A percentile compares a stretch with the other conserved stretches of the same genome.
phyloP scores from a whole-genome alignment of 2,888 invertebrate species.

The Eucriotettix oculatus region DNA sequence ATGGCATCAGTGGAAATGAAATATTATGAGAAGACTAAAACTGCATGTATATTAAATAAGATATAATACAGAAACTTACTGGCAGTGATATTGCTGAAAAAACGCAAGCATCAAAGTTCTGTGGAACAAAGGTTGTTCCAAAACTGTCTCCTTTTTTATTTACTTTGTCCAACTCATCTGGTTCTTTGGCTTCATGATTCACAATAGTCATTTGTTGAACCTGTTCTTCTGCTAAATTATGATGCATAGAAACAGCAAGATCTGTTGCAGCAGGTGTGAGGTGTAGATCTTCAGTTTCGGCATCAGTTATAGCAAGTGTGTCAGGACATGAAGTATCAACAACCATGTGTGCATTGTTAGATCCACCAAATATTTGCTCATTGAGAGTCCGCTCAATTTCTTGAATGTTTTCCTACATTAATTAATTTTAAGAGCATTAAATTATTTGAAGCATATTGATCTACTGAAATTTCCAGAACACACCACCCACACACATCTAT shows the following conservation, averaged over 20 bases:
- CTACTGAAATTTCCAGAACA: background rate
- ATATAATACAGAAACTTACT: slow-evolving; percentile 3
- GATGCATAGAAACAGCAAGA: slow-evolving; percentile 2
- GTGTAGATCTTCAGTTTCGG: slow-evolving; percentile 1
- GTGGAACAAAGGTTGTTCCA: slow-evolving; percentile 3
- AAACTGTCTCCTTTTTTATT: background rate
- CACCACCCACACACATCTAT: background rate
- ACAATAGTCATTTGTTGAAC: background rate
- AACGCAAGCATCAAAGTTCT: slow-evolving; percentile 14
- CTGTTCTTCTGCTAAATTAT: background rate
- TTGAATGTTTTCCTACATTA: slow-evolving; percentile 23
- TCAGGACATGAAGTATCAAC: background rate
- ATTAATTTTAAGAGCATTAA: background rate
- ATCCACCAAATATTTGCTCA: slow-evolving; percentile 21
- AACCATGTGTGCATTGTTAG: slow-evolving; percentile 1
- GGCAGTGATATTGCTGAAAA: slow-evolving; percentile 15
- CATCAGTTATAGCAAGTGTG: background rate
- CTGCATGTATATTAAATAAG: background rate
- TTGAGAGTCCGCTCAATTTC: slow-evolving; percentile 27
- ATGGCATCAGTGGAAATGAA: background rate
- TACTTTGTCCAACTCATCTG: background rate
- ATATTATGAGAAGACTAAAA: background rate
- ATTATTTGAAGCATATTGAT: background rate
- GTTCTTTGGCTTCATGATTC: background rate
- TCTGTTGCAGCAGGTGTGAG: slow-evolving; percentile 7